Percentiles rank a stretch among this genome's conserved stretches.
Conservation (phyloP, 1,140 invertebrate genomes). For the Adoxophyes honmai region DNA sequence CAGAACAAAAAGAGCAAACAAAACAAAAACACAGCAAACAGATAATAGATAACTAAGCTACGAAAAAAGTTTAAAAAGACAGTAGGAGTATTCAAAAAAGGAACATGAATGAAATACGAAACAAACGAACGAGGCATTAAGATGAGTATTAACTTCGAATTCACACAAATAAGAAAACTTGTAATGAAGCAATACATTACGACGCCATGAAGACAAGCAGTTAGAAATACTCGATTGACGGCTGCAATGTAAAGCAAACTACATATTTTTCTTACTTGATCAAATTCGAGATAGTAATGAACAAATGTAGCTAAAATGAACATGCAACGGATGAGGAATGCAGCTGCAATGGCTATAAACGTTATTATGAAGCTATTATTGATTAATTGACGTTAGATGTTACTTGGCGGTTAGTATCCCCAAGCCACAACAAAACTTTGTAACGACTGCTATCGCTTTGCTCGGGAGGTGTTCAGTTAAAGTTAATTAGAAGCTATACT, state of each 20-base stretch:
- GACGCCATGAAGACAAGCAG: too few relatives aligned
- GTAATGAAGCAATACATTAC: too few relatives aligned
- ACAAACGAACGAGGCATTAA: slow-evolving; percentile 17
- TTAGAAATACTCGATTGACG: too few relatives aligned
- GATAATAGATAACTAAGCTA: slow-evolving; percentile 17
- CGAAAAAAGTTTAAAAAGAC: slow-evolving; percentile 24
- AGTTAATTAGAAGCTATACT: too few relatives aligned
- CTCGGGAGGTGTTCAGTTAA: not conserved
- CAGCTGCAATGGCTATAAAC: slow-evolving; percentile 59
- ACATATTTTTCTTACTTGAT: too few relatives aligned
- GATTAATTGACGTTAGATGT: not conserved
- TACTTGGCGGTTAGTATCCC: slow-evolving; percentile 45
- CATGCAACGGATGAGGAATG: slow-evolving; percentile 47
- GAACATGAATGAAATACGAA: slow-evolving; percentile 30
- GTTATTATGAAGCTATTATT: slow-evolving; percentile 49
- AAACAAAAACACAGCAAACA: not conserved
- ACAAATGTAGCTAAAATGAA: slow-evolving; percentile 16
- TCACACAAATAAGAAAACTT: too few relatives aligned
- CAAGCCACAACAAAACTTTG: slow-evolving; percentile 75
- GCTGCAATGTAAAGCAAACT: too few relatives aligned
- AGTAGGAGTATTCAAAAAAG: not conserved
- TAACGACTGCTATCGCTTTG: slow-evolving; percentile 50
- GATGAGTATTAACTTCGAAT: too few relatives aligned
- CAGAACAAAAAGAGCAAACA: slow-evolving; percentile 29
- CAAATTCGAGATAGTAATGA: too few relatives aligned